Evolutionary conservation across 2,797 vertebrate species (phyloP).

Genomic region (Poecilia gillii): DNA sequence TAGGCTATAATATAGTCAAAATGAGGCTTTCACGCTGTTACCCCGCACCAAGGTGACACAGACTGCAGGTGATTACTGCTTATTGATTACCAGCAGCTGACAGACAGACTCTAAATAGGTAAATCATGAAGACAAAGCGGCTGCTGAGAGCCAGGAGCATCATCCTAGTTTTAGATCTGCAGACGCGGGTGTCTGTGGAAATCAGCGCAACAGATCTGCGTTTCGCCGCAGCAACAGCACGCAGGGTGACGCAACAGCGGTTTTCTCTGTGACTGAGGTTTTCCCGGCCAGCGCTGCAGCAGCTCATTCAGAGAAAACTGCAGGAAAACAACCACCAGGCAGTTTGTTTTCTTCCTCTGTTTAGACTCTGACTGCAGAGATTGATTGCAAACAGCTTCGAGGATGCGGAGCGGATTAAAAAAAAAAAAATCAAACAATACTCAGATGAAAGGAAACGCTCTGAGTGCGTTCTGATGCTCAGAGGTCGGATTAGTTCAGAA

Average conservation of each 20-base stretch:
- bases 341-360: not conserved
- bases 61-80: not conserved
- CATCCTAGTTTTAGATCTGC: not conserved
- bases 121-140: not conserved
- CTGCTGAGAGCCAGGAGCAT: not conserved
- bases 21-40: not conserved
- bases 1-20: not conserved
- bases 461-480: not conserved
- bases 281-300: not conserved
- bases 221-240: constrained; percentile 37
- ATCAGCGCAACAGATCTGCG: constrained; percentile 14
- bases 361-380: not conserved
- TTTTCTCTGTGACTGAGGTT: constrained; percentile 3
- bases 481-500: not conserved
- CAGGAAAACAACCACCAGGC: not conserved
- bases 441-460: not conserved
- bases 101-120: constrained; percentile 2
- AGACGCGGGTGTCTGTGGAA: constrained; percentile 12
- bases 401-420: not conserved
- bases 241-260: constrained; percentile 37
- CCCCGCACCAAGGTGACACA: not conserved
- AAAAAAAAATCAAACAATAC: not conserved
- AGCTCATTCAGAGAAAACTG: not conserved
- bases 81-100: not conserved
- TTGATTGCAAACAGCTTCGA: not conserved